phyloP scores from a whole-genome alignment of 2,797 vertebrate genomes.

The Selene dorsalis region DNA sequence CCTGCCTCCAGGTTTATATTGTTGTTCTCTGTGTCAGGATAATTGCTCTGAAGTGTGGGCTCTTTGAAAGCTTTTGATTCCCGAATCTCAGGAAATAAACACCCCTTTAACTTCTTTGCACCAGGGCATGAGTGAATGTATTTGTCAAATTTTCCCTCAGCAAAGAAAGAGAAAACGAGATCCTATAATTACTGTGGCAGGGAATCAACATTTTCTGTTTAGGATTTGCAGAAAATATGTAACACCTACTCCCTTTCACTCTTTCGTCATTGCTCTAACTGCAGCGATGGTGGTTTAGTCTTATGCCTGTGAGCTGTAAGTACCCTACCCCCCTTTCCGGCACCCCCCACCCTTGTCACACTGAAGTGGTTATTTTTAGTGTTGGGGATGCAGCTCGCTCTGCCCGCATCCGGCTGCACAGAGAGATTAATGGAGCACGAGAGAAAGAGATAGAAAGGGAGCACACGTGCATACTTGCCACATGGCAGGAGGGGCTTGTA shows the following conservation, averaged over 20 bases:
- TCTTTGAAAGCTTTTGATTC: conserved; percentile 44
- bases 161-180: conserved; percentile 44
- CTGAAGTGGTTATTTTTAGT: conserved; percentile 87
- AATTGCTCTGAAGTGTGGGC: conserved; percentile 27
- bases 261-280: conserved; percentile 40
- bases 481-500: conserved; percentile 77
- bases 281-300: conserved; percentile 63
- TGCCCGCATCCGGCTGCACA: conserved; percentile 77
- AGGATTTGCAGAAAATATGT: conserved; percentile 59
- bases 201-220: conserved; percentile 45
- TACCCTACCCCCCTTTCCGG: conserved; percentile 46
- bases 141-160: conserved; percentile 36
- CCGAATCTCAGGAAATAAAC: conserved; percentile 52
- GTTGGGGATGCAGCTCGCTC: conserved; percentile 81
- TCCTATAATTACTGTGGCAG: conserved; percentile 46
- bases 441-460: conserved; percentile 78
- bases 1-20: conserved; percentile 22
- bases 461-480: conserved; percentile 81
- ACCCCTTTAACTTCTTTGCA: conserved; percentile 24
- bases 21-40: conserved; percentile 28
- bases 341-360: conserved; percentile 74
- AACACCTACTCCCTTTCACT: conserved; percentile 42
- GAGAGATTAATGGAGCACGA: conserved; percentile 85
- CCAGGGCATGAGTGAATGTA: conserved; percentile 22
- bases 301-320: conserved; percentile 70